Evolutionary conservation across 2,113 vertebrate species (phyloP).

Genomic region (Catagonus wagneri): DNA sequence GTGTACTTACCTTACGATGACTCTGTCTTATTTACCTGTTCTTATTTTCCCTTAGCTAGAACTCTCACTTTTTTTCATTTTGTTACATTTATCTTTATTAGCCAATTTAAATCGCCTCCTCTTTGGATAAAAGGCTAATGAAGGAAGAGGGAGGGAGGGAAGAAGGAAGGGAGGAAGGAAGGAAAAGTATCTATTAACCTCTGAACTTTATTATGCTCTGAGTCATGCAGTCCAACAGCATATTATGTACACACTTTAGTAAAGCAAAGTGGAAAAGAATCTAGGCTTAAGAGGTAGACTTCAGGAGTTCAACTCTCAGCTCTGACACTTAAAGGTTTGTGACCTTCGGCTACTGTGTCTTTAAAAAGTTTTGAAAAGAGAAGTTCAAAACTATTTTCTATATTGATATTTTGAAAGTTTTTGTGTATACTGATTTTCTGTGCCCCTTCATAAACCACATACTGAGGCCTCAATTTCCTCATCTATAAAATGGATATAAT

Average conservation of each 20-base stretch:
- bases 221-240: not conserved
- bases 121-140: not conserved
- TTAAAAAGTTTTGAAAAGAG: not conserved
- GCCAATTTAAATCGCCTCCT: not conserved
- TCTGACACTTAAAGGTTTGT: not conserved
- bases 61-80: not conserved
- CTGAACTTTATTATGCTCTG: not conserved
- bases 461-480: not conserved
- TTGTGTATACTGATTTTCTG: not conserved
- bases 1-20: not conserved
- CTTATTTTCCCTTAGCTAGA: not conserved
- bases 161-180: not conserved
- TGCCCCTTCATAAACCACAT: not conserved
- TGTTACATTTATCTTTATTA: constrained; percentile 49
- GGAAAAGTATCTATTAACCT: not conserved
- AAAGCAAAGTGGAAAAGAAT: not conserved
- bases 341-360: not conserved
- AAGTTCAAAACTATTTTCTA: constrained; percentile 15
- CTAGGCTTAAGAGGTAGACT: not conserved
- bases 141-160: not conserved
- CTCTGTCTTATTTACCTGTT: not conserved
- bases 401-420: not conserved
- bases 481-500: constrained; percentile 7
- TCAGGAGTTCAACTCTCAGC: not conserved
- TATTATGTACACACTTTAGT: not conserved